Conservation (phyloP, 2,888 invertebrate genomes). For the Apotomis capreana region DNA sequence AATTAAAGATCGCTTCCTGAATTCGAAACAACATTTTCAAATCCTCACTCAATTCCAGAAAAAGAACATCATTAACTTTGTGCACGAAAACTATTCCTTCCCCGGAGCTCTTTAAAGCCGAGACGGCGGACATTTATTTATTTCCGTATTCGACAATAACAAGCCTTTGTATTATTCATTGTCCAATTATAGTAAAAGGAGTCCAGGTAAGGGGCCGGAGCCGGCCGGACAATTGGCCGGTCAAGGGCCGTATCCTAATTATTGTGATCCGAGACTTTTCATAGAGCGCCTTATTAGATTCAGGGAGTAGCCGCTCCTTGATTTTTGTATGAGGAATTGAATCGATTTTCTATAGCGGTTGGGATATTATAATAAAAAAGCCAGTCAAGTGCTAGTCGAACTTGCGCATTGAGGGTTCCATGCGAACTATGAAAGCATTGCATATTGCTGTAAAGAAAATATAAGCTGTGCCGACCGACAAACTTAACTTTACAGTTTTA, state of each 20-base stretch:
- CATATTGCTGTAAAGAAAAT: too few relatives aligned
- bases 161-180: constrained; percentile 82
- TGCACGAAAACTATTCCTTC: constrained; percentile 20
- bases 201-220: constrained; percentile 48
- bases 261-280: constrained; percentile 60
- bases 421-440: too few relatives aligned
- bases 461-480: too few relatives aligned
- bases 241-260: constrained; percentile 63
- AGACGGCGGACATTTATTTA: constrained; percentile 59
- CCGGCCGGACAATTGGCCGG: constrained; percentile 59
- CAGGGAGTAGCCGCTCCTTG: neutral
- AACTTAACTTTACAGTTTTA: too few relatives aligned
- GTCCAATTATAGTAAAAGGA: constrained; percentile 82
- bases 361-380: too few relatives aligned
- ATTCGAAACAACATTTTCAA: neutral
- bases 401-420: too few relatives aligned
- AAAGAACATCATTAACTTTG: constrained; percentile 31
- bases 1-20: neutral
- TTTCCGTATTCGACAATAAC: constrained; percentile 75
- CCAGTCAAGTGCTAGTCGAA: too few relatives aligned
- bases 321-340: neutral
- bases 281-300: constrained; percentile 27
- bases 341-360: neutral
- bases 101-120: constrained; percentile 32
- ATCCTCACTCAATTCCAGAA: neutral